These are phyloP conservation scores for Pandemis cinnamomeana DNA, from an alignment of 2,888 invertebrate genomes.

Conservation along the genomic window DNA sequence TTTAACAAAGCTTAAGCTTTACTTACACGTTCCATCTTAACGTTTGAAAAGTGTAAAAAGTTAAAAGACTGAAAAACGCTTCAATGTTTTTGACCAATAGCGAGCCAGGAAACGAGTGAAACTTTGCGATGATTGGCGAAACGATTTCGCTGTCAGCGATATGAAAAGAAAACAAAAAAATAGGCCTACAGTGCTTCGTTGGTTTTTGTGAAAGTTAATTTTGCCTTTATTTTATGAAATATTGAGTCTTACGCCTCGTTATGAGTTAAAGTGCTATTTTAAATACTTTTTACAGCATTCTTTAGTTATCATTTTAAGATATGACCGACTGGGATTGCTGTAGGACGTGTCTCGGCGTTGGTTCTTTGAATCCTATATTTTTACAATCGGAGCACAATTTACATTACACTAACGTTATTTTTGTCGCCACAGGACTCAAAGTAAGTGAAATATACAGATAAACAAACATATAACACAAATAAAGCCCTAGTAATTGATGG, in stretches of 20 bases:
- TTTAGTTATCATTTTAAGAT: conserved; percentile 6
- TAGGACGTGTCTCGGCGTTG: conserved; percentile 32
- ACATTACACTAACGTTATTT: conserved; percentile 36
- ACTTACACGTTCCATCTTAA: conserved; percentile 14
- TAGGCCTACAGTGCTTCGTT: not conserved
- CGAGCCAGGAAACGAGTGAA: not conserved
- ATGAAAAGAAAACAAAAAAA: conserved; percentile 20
- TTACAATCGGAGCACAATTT: conserved; percentile 19
- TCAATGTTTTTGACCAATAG: not conserved
- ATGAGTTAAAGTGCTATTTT: conserved; percentile 24
- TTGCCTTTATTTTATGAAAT: conserved; percentile 15
- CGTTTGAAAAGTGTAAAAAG: not conserved
- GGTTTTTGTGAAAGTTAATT: conserved; percentile 20
- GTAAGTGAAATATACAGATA: conserved; percentile 15
- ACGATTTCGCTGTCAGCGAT: not conserved
- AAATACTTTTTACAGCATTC: conserved; percentile 5
- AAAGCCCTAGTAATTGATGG: not conserved
- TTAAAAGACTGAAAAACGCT: conserved; percentile 7
- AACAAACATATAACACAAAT: not conserved
- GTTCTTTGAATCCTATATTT: conserved; percentile 40
- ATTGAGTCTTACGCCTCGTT: not conserved
- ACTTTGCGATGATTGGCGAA: not conserved
- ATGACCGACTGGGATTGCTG: conserved; percentile 36
- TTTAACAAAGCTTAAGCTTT: not conserved
- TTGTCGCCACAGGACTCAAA: conserved; percentile 35